Conservation (phyloP, 1,140 invertebrate species). For the Drosophila mojavensis region DNA sequence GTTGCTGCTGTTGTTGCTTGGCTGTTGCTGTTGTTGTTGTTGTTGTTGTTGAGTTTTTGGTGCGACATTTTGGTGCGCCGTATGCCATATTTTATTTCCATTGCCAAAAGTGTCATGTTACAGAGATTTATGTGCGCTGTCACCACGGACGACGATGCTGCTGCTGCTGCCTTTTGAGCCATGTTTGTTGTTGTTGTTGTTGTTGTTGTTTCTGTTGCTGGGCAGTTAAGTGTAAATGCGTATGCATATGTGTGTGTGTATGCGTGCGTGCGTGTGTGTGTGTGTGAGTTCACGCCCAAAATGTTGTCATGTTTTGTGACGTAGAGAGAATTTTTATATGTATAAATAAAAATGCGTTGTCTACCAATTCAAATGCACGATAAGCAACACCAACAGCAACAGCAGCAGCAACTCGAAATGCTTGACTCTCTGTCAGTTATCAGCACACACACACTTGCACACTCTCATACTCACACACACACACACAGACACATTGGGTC, state of each 20-base stretch:
- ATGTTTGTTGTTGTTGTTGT: slow-evolving; percentile 49
- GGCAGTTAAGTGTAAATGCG: slow-evolving; percentile 13
- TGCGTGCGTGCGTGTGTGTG: slow-evolving; percentile 29
- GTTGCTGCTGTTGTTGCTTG: slow-evolving; percentile 15
- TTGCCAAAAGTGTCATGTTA: slow-evolving; percentile 84
- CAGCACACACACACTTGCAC: slow-evolving; percentile 39
- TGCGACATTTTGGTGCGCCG: slow-evolving; percentile 79
- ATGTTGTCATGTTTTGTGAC: slow-evolving; percentile 79
- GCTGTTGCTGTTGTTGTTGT: slow-evolving; percentile 18
- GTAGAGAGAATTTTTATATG: slow-evolving; percentile 59
- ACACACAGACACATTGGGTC: slow-evolving; percentile 12
- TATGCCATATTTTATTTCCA: slow-evolving; percentile 84
- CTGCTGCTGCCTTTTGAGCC: slow-evolving; percentile 57
- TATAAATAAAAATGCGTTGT: slow-evolving; percentile 66
- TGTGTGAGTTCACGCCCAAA: slow-evolving; percentile 73
- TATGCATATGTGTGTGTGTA: slow-evolving; percentile 21
- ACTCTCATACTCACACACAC: slow-evolving; percentile 8
- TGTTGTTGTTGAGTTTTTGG: slow-evolving; percentile 50
- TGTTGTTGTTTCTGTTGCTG: slow-evolving; percentile 30
- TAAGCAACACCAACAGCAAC: slow-evolving; percentile 31
- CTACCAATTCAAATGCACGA: slow-evolving; percentile 77
- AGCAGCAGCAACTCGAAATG: slow-evolving; percentile 42
- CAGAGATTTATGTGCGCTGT: slow-evolving; percentile 83
- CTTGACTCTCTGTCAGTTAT: slow-evolving; percentile 70
- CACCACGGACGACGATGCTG: slow-evolving; percentile 62